Conservation (phyloP, 2,888 invertebrate genomes). For the Dolichomitus sp. region DNA sequence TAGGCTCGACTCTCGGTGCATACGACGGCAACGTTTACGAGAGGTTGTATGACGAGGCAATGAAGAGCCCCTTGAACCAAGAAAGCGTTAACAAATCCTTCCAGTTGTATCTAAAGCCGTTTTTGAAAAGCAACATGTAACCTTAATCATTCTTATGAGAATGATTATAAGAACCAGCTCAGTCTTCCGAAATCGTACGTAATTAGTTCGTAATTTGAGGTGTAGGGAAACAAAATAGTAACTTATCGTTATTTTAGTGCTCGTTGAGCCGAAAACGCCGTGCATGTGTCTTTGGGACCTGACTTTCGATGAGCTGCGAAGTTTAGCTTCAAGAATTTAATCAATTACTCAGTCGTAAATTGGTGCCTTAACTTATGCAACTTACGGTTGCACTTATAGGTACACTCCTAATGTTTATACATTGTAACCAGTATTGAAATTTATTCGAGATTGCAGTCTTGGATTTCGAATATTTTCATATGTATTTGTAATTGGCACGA, state of each 20-base stretch:
- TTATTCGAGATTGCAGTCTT: too few relatives aligned
- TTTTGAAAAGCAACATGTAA: conserved; percentile 92
- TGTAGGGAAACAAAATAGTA: conserved; percentile 31
- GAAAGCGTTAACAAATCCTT: conserved; percentile 93
- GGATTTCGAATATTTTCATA: too few relatives aligned
- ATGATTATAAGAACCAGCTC: neutral
- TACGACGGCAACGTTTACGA: conserved; percentile 96
- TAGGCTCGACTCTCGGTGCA: conserved; percentile 92
- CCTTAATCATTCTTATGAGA: neutral
- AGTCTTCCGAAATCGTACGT: conserved; percentile 16
- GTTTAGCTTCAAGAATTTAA: neutral
- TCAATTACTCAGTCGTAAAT: conserved; percentile 6
- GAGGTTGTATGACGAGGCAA: conserved; percentile 92
- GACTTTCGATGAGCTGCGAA: conserved; percentile 15
- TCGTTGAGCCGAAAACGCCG: neutral
- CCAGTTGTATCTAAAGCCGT: conserved; percentile 92
- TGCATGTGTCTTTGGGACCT: conserved; percentile 37
- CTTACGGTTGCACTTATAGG: neutral
- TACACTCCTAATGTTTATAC: neutral
- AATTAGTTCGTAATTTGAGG: conserved; percentile 24
- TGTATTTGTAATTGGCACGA: too few relatives aligned
- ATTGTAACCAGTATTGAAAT: neutral
- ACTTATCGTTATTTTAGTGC: conserved; percentile 3
- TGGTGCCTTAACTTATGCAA: conserved; percentile 34
- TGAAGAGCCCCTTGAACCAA: conserved; percentile 93